Conservation (phyloP, 2,797 vertebrate species). For the Xerus rutilus region DNA sequence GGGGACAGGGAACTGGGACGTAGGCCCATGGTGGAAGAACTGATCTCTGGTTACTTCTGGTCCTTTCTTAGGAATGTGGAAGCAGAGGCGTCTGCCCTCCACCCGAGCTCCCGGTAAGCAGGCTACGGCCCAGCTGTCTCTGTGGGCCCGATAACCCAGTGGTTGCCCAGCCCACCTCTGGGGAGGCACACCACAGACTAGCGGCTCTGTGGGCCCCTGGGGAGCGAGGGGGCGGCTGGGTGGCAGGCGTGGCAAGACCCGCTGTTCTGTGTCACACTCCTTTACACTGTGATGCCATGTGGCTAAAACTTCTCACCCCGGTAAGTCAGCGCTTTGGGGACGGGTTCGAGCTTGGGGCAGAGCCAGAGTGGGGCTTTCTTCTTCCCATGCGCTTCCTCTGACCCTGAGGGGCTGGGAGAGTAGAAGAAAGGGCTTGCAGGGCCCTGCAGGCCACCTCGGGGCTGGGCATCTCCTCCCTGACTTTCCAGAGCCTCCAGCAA, state of each 20-base stretch:
- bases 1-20: neutral
- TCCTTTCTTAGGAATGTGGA: neutral
- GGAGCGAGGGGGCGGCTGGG: neutral
- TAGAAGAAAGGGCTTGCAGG: neutral
- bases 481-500: neutral
- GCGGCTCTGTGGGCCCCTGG: neutral
- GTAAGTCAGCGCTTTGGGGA: neutral
- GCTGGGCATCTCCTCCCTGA: neutral
- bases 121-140: neutral
- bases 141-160: neutral
- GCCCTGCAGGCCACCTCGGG: neutral
- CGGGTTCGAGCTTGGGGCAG: neutral
- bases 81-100: neutral
- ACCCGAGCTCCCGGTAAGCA: neutral
- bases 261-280: neutral
- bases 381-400: neutral
- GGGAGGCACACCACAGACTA: constrained; percentile 12
- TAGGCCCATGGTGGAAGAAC: neutral
- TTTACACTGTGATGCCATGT: neutral
- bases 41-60: neutral
- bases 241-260: neutral
- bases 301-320: neutral
- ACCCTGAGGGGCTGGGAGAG: neutral
- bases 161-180: neutral
- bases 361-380: neutral